Base-by-base conservation (phyloP, 2,113 vertebrate genomes). In the Neodontobutis hainanensis region DNA sequence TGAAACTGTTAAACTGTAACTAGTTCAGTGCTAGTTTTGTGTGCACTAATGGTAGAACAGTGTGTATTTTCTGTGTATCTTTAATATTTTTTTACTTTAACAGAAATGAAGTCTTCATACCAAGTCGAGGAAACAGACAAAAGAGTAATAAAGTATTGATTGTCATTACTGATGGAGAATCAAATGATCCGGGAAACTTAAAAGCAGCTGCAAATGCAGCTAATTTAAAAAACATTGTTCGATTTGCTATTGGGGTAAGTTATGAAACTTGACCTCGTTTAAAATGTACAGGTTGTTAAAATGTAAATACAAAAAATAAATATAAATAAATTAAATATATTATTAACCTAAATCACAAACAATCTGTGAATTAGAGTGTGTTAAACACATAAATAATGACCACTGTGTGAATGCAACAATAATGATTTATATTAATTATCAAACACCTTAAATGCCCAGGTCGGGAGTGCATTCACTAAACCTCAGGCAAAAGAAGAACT, bases 151-250 rank as follows among this genome's bases (percentile, higher is more conserved):
- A 72, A 75, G 60, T 92, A 11, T 53, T 93, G 64, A 80, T 93
- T 5, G 87, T 92, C 12, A 90, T 93, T 14, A 93, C 92, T 9
- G 92, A 93, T 73, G 92, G 92, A 71, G 0, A 6, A 55, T 91
- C 91, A 14, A 0, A 35, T 5, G 83, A 83, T 14, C 0, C 0
- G 0, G 0, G 0, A 0, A 0, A 0, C 0, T 61, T 91, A 14
- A 0, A 0, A 6, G 0, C 0, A 0, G 80, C 53, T 61, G 3
- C 0, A 0, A 0, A 0, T 0, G 3, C 1, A 11, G 91, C 90
- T 44, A 12, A 85, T 0, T 0, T 0, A 0, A 38, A 81, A 62
- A 71, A 74, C 0, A 91, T 92, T 11, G 67, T 72, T 69, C 82
- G 90, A 43, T 91, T 89, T 69, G 88, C 87, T 0, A 87, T 93